These are phyloP conservation scores for Dicerorhinus sumatrensis DNA, from an alignment of 2,113 vertebrate species.

Conservation along the genomic window DNA sequence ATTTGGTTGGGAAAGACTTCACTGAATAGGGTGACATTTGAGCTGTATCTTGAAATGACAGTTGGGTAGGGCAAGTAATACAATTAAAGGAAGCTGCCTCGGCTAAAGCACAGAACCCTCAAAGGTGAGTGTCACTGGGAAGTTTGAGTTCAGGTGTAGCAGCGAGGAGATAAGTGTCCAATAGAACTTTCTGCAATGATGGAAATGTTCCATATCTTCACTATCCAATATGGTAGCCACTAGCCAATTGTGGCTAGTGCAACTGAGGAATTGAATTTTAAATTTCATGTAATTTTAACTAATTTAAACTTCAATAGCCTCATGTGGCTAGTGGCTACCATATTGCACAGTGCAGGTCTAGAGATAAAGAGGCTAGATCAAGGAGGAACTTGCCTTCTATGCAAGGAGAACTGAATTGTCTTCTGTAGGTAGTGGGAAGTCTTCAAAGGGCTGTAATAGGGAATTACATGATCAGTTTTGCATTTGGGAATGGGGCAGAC, in stretches of 20 bases:
- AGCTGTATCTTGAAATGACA: neutral
- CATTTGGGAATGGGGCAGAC: neutral
- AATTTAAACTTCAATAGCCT: neutral
- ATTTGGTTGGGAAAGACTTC: neutral
- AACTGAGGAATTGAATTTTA: neutral
- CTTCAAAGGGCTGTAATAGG: neutral
- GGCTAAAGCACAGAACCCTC: neutral
- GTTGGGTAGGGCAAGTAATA: neutral
- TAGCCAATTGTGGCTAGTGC: neutral
- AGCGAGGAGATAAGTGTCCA: neutral
- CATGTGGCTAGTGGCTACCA: neutral
- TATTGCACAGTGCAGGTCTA: neutral
- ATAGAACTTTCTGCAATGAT: neutral
- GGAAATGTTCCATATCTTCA: neutral
- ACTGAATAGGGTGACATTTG: neutral
- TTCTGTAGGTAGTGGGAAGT: neutral
- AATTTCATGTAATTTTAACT: slow-evolving; percentile 17
- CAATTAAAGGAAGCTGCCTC: neutral
- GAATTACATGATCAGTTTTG: neutral
- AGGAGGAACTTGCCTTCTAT: neutral
- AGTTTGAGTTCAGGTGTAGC: neutral
- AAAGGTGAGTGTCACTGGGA: neutral
- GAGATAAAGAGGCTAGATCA: neutral
- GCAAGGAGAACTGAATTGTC: neutral
- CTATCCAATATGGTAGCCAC: neutral